These are phyloP conservation scores for Vidua chalybeata DNA, from an alignment of 2,113 vertebrate species.

Conservation along the genomic window DNA sequence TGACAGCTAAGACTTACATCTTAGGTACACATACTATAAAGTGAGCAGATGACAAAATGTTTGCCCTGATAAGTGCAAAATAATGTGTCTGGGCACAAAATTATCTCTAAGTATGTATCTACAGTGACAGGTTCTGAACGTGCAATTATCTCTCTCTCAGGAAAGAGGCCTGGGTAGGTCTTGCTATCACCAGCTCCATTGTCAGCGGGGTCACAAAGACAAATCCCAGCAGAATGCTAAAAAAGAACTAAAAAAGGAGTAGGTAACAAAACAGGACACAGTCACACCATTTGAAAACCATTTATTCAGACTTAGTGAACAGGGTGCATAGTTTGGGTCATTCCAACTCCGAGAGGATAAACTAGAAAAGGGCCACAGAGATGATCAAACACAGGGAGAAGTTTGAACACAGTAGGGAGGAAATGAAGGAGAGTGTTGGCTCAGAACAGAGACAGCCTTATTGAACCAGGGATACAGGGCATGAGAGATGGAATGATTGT, in stretches of 20 bases:
- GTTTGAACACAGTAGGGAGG: neutral
- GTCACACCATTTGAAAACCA: neutral
- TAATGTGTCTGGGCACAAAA: neutral
- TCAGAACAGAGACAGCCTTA: neutral
- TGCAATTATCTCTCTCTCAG: neutral
- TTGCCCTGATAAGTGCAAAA: neutral
- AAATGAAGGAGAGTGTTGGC: neutral
- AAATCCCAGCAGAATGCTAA: neutral
- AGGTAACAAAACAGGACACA: neutral
- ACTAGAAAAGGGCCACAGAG: neutral
- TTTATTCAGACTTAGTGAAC: neutral
- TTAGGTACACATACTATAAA: neutral
- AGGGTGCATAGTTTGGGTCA: neutral
- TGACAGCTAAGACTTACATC: neutral
- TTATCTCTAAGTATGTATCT: neutral
- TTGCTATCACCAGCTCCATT: neutral
- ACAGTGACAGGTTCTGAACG: neutral
- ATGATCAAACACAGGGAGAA: neutral
- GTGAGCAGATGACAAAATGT: neutral
- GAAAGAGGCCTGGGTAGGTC: neutral
- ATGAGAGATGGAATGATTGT: neutral
- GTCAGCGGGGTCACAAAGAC: neutral
- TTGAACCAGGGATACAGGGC: neutral
- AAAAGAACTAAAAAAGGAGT: neutral
- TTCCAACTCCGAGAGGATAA: neutral